phyloP scores from a whole-genome alignment of 2,797 vertebrate genomes.

The Anguilla megastoma region DNA sequence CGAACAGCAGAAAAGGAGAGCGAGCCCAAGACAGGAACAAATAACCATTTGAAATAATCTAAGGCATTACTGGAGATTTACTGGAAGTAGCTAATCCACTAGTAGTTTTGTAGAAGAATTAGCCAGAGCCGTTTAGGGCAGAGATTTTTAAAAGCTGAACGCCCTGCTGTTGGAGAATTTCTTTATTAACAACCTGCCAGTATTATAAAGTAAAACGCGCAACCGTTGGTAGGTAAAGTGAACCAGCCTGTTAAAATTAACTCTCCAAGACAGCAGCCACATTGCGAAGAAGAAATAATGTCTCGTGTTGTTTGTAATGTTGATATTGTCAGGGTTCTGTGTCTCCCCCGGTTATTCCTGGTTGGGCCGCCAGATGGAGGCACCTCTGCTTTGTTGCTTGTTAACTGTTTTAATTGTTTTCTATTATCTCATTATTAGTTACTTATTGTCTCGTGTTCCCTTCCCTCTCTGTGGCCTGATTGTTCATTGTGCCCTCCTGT shows the following conservation, averaged over 20 bases:
- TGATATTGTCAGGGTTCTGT: too few relatives aligned
- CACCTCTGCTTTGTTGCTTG: too few relatives aligned
- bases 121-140: slow-evolving; percentile 66
- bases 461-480: too few relatives aligned
- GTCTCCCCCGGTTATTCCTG: too few relatives aligned
- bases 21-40: slow-evolving; percentile 30
- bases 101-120: slow-evolving; percentile 78
- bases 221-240: neutral
- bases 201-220: neutral
- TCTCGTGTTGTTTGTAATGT: neutral
- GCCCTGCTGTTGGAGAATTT: slow-evolving; percentile 62
- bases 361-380: too few relatives aligned
- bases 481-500: too few relatives aligned
- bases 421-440: too few relatives aligned
- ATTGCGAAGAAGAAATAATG: neutral
- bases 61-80: slow-evolving; percentile 78
- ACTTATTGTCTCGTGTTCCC: too few relatives aligned
- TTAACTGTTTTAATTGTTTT: too few relatives aligned
- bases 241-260: neutral
- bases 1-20: slow-evolving; percentile 59
- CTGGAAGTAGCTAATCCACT: slow-evolving; percentile 70
- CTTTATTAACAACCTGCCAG: neutral
- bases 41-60: slow-evolving; percentile 74
- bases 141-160: slow-evolving; percentile 72
- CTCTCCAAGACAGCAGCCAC: neutral